A percentile compares a stretch with the other conserved stretches of the same genome.
Conservation (phyloP, 2,888 invertebrate species). For the Plemyria rubiginata region DNA sequence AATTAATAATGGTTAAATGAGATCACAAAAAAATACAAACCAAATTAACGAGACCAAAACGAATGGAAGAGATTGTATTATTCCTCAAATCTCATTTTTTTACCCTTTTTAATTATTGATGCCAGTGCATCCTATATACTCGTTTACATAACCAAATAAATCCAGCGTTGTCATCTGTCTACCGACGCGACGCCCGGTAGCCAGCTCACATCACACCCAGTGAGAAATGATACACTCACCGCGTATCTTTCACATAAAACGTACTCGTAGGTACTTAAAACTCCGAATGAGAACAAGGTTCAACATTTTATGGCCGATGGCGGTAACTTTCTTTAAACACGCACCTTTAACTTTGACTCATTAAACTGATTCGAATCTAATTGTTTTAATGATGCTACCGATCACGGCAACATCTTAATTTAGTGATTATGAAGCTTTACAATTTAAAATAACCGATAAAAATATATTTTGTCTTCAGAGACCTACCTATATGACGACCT, state of each 20-base stretch:
- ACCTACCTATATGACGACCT: too few species aligned
- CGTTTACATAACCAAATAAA: slow-evolving; percentile 53
- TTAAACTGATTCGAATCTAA: slow-evolving; percentile 50
- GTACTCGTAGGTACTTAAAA: slow-evolving; percentile 46
- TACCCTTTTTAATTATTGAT: slow-evolving; percentile 45
- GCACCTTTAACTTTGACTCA: slow-evolving; percentile 56
- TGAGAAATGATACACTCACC: slow-evolving; percentile 35
- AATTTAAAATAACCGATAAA: too few species aligned
- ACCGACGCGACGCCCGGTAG: slow-evolving; percentile 35
- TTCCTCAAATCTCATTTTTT: too few species aligned
- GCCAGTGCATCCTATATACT: slow-evolving; percentile 42
- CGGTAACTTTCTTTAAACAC: slow-evolving; percentile 53
- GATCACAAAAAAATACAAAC: too few species aligned
- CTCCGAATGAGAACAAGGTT: slow-evolving; percentile 45
- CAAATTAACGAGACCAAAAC: too few species aligned
- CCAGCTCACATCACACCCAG: slow-evolving; percentile 25
- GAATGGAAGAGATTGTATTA: too few species aligned
- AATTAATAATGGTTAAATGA: too few species aligned
- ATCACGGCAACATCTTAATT: slow-evolving; percentile 43
- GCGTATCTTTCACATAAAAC: slow-evolving; percentile 40
- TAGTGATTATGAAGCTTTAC: too few species aligned
- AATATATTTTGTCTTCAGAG: too few species aligned
- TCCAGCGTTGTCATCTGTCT: slow-evolving; percentile 39
- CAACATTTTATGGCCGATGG: slow-evolving; percentile 50
- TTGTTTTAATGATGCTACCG: slow-evolving; percentile 48